A percentile compares a stretch with the other conserved stretches of the same genome.
Evolutionary conservation across 2,113 vertebrate species (phyloP).

Genomic region (Arizona elegans): DNA sequence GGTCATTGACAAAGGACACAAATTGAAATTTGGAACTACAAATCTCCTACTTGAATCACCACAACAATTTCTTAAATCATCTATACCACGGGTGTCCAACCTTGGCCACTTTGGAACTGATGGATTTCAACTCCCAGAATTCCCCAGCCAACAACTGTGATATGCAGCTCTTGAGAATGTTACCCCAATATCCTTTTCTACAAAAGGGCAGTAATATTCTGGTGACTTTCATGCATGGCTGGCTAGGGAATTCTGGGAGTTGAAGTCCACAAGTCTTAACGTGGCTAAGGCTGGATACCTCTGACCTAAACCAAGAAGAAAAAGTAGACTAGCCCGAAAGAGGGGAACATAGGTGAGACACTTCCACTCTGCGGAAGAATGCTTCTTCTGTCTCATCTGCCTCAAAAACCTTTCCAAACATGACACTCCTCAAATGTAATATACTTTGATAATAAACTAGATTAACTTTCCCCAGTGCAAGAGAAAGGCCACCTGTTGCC

Average conservation of each 20-base stretch:
- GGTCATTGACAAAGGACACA: conserved; percentile 47
- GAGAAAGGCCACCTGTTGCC: conserved; percentile 85
- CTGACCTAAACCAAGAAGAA: conserved; percentile 65
- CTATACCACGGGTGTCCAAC: conserved; percentile 45
- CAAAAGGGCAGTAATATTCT: background rate
- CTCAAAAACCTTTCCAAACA: conserved; percentile 73
- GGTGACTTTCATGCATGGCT: background rate
- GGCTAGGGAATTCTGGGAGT: background rate
- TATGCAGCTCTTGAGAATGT: background rate
- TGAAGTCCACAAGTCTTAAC: background rate
- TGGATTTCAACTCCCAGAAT: background rate
- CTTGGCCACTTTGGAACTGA: background rate
- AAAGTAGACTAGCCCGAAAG: conserved; percentile 69
- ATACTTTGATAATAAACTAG: conserved; percentile 83
- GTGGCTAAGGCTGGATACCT: background rate
- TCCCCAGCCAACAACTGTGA: background rate
- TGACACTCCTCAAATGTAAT: conserved; percentile 79
- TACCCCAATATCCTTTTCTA: background rate
- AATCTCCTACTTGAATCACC: conserved; percentile 55
- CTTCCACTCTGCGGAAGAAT: conserved; percentile 71
- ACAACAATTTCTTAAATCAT: conserved; percentile 58
- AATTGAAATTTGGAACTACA: conserved; percentile 51
- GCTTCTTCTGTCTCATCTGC: conserved; percentile 76
- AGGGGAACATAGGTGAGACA: conserved; percentile 62
- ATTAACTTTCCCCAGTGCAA: conserved; percentile 81